Base-by-base conservation (phyloP, 2,113 vertebrate species). In the Kryptolebias marmoratus region DNA sequence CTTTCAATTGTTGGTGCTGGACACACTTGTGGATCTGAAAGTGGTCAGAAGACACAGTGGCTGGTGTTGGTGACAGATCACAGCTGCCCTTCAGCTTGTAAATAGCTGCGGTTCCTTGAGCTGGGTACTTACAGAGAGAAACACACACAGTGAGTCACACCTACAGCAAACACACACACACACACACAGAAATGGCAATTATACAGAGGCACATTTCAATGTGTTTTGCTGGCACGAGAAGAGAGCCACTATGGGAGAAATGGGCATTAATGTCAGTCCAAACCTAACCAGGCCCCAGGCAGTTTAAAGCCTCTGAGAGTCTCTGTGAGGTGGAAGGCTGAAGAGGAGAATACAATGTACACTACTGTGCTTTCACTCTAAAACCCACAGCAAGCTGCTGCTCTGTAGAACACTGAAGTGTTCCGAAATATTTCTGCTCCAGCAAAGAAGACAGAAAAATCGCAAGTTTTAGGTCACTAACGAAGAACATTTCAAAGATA, bases 1-100 rank as follows among this genome's bases (percentile, higher is more conserved):
- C 60, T 79, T 86, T 88, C 87, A 84, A 90, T 91, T 91, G 90
- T 92, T 88, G 87, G 67, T 72, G 79, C 79, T 85, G 84, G 80
- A 79, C 65, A 66, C 87, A 71, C 73, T 75, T 84, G 74, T 57
- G 53, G 16, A 42, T 71, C 69, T 75, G 44, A 85, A 77, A 66
- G 64, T 2, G 68, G 58, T 77, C 74, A 61, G 77, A 77, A 68
- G 61, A 73, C 66, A 69, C n/a, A 39, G 60, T 9, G 48, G 45
- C 3, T 52, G 32, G 44, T 57, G 39, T 44, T 39, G 39, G 59
- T 54, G 75, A 84, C 75, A 64, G 67, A 83, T 90, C 84, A 75
- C 77, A 79, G 48, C 72, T 73, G 76, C 30, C 80, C 83, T 68
- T 62, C 60, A 69, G 70, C 65, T 66, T 68, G 74, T 72, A 80